phyloP scores from a whole-genome alignment of 2,797 vertebrate species.

The Dipus sagitta region DNA sequence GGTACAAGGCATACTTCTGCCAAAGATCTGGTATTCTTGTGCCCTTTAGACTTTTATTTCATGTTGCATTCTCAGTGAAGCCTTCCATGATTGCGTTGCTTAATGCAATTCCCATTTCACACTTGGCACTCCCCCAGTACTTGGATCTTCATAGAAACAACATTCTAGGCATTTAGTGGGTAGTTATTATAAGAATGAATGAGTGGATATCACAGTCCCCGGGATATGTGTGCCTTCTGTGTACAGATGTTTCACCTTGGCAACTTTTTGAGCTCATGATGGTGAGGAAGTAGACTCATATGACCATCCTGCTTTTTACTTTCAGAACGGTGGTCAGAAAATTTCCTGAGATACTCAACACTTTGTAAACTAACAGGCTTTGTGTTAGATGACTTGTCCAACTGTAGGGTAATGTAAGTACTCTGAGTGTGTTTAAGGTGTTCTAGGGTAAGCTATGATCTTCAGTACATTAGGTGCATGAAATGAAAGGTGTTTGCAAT shows the following conservation, averaged over 20 bases:
- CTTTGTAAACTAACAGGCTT: neutral
- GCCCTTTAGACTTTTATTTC: neutral
- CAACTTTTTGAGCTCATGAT: neutral
- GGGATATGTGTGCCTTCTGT: neutral
- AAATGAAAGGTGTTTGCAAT: neutral
- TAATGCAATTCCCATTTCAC: neutral
- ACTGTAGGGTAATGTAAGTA: neutral
- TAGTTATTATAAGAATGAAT: neutral
- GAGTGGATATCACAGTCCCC: neutral
- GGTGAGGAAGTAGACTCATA: neutral
- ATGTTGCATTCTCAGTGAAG: neutral
- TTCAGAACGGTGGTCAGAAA: neutral
- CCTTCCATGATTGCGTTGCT: neutral
- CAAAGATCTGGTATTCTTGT: neutral
- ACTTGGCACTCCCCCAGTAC: neutral
- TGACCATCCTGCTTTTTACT: neutral
- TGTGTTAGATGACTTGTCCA: neutral
- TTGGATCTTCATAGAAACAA: neutral
- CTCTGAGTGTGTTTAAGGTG: neutral
- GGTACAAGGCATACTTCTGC: neutral
- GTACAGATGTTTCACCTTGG: neutral
- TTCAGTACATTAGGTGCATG: neutral
- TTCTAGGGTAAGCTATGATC: neutral
- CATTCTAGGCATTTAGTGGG: neutral
- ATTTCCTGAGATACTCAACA: neutral